These are phyloP conservation scores for Apis laboriosa DNA, from an alignment of 1,140 invertebrate species.

Conservation along the genomic window DNA sequence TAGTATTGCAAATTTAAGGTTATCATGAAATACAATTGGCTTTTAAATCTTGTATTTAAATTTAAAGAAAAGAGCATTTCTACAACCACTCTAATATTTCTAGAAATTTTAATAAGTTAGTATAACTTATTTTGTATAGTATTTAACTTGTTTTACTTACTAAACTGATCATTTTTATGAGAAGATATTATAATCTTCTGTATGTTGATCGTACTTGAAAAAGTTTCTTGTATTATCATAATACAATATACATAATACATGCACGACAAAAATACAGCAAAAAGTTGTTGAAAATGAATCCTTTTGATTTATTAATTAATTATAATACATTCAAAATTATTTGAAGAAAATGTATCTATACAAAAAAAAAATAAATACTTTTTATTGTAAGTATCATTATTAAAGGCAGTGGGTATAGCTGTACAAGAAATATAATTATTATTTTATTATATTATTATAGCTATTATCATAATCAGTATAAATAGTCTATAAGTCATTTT, in stretches of 20 bases:
- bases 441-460: conserved; percentile 79
- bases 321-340: conserved; percentile 37
- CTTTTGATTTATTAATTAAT: conserved; percentile 42
- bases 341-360: conserved; percentile 58
- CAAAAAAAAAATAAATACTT: conserved; percentile 49
- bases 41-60: conserved; percentile 35
- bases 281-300: conserved; percentile 24
- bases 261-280: conserved; percentile 23
- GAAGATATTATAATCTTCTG: conserved; percentile 21
- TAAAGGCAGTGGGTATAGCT: conserved; percentile 78
- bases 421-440: conserved; percentile 75
- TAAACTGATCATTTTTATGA: conserved; percentile 37
- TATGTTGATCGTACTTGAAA: conserved; percentile 32
- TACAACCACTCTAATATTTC: conserved; percentile 26
- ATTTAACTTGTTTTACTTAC: conserved; percentile 42
- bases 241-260: not conserved
- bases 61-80: conserved; percentile 27
- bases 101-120: conserved; percentile 36
- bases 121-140: conserved; percentile 42
- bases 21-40: not conserved
- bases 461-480: conserved; percentile 75
- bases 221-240: conserved; percentile 30
- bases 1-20: conserved; percentile 4
- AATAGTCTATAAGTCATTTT: conserved; percentile 78
- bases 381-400: conserved; percentile 73